These are phyloP conservation scores for Synergus umbraculus DNA, from an alignment of 2,888 invertebrate species.

Conservation along the genomic window DNA sequence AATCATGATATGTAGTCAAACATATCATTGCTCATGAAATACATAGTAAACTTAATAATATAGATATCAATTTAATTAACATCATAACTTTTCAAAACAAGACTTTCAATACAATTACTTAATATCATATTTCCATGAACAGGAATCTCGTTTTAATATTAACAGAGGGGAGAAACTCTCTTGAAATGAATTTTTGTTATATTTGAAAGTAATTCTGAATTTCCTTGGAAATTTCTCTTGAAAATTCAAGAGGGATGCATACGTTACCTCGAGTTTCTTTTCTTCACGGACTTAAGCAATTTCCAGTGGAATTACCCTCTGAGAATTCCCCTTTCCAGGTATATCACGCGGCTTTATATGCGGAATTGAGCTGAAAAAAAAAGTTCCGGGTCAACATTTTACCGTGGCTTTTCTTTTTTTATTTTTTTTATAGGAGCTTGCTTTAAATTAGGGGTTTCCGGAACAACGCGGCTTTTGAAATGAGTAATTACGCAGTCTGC, in stretches of 20 bases:
- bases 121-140: background rate
- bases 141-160: background rate
- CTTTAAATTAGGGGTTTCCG: constrained; percentile 20
- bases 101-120: no score
- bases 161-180: background rate
- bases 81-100: background rate
- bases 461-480: constrained; percentile 32
- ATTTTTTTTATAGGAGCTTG: constrained; percentile 4
- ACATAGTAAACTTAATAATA: background rate
- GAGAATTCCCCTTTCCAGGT: background rate
- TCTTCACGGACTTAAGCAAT: background rate
- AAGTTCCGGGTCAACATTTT: constrained; percentile 27
- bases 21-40: background rate
- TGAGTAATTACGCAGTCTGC: constrained; percentile 17
- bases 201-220: background rate
- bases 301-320: constrained; percentile 3
- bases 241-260: constrained; percentile 9
- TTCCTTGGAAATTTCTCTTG: background rate
- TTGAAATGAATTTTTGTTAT: background rate
- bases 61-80: background rate
- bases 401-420: background rate
- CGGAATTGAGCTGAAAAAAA: constrained; percentile 6
- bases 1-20: background rate
- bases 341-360: background rate
- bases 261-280: background rate